phyloP scores from a whole-genome alignment of 2,113 vertebrate species.

The Myrmophylax atrothorax region DNA sequence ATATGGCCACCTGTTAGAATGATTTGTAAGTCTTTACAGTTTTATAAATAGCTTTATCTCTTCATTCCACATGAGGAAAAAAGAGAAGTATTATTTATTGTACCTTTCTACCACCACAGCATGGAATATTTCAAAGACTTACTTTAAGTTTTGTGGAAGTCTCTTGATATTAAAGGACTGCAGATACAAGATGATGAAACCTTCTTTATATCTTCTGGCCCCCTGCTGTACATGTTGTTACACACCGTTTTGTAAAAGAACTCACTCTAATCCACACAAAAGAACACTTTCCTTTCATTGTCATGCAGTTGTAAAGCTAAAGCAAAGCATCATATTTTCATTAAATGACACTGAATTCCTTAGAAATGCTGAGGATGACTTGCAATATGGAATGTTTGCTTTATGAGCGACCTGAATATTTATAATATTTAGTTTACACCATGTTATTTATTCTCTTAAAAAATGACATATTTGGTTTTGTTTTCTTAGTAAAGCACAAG shows the following conservation, averaged over 20 bases:
- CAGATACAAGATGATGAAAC: conserved; percentile 61
- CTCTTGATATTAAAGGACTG: conserved; percentile 69
- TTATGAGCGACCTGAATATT: conserved; percentile 62
- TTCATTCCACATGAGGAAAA: conserved; percentile 69
- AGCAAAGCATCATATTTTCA: conserved; percentile 59
- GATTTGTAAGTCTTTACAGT: conserved; percentile 70
- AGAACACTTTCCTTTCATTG: conserved; percentile 53
- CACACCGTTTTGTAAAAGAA: conserved; percentile 27
- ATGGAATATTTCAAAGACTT: conserved; percentile 70
- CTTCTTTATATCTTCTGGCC: conserved; percentile 38
- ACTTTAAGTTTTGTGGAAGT: conserved; percentile 68
- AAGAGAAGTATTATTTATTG: conserved; percentile 73
- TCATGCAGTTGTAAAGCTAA: conserved; percentile 48
- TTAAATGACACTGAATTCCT: conserved; percentile 66
- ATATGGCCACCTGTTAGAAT: conserved; percentile 71
- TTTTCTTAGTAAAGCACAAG: conserved; percentile 77
- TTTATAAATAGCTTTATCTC: conserved; percentile 77
- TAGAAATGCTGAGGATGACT: conserved; percentile 37
- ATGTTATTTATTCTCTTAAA: conserved; percentile 69
- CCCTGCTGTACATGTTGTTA: conserved; percentile 13
- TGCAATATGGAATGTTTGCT: conserved; percentile 65
- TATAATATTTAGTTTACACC: conserved; percentile 71
- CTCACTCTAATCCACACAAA: conserved; percentile 55
- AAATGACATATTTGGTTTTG: conserved; percentile 82
- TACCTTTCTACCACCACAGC: conserved; percentile 57